Base-by-base conservation (phyloP, 2,888 invertebrate species). In the Bruchidius siliquastri region DNA sequence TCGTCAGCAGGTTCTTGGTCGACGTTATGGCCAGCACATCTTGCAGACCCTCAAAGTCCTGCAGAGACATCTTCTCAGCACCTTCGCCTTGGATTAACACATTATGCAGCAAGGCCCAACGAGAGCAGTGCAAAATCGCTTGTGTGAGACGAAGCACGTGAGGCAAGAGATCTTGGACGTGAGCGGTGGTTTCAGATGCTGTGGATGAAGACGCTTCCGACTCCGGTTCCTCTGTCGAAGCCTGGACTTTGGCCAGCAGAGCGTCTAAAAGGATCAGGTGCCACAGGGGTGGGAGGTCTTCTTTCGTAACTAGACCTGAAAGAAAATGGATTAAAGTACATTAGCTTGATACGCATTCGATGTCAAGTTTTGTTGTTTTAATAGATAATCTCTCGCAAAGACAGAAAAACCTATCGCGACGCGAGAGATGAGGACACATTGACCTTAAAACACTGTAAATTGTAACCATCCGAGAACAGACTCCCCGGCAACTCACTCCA, bases 261-360 rank as follows among this genome's bases (percentile, higher is more conserved):
- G 93, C 90, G 83, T 95, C 94, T 80, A 95, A 88, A 20, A 94
- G 89, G 80, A 93, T 91, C 67, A 95, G 89, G 77, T 94, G 93
- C 84, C 92, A 89, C 0, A 95, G 87, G 0, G 92, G 92, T 0
- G 95, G 95, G 32, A 91, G 81, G 18, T 89, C 88, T 76, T 87
- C 87, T 78, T 86, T 86, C 0, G 83, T 76, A 73, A 87, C 86
- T 0, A 83, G 73, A 22, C 82, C 82, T 83, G 73, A 72, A 79
- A 73, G 71, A 67, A 68, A 70, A 71, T n/a, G 67, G n/a, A 74
- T 18, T 26, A 22, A 73, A 20, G 18, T 1, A 68, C n/a, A n/a
- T n/a, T n/a, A n/a, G n/a, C n/a, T n/a, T n/a, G n/a, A n/a, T n/a
- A n/a, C n/a, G n/a, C n/a, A n/a, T n/a, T n/a, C n/a, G n/a, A n/a